Percentiles rank a stretch among this genome's conserved stretches.
Conservation (phyloP, 2,113 vertebrate genomes). For the Triplophysa siluroides region DNA sequence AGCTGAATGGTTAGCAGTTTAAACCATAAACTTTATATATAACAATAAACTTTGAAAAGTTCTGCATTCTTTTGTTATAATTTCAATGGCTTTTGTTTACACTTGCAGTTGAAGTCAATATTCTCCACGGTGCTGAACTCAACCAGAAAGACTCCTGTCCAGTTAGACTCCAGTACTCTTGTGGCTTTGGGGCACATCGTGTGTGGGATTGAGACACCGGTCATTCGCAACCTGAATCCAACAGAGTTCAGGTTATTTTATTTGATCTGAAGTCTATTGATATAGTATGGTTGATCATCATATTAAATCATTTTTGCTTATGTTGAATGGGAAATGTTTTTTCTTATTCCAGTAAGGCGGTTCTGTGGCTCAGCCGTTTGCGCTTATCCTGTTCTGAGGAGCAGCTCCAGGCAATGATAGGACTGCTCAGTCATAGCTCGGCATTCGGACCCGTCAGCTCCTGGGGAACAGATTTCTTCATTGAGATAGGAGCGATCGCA, state of each 20-base stretch:
- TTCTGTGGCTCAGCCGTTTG: conserved; percentile 72
- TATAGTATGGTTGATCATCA: neutral
- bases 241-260: conserved; percentile 76
- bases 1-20: neutral
- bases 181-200: conserved; percentile 76
- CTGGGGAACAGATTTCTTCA: conserved; percentile 76
- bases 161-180: conserved; percentile 73
- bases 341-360: conserved; percentile 70
- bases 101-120: conserved; percentile 65
- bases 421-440: conserved; percentile 65
- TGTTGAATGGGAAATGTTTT: neutral
- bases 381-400: conserved; percentile 73
- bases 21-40: neutral
- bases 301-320: neutral
- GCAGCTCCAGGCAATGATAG: conserved; percentile 66
- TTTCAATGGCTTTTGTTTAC: conserved; percentile 18
- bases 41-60: neutral
- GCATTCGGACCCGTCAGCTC: conserved; percentile 73
- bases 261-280: neutral
- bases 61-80: neutral
- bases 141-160: conserved; percentile 63
- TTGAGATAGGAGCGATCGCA: conserved; percentile 77
- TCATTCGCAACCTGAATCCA: conserved; percentile 70
- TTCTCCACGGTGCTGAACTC: conserved; percentile 67
- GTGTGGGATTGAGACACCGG: conserved; percentile 70